phyloP scores from a whole-genome alignment of 64 coral and sea anemone genomes.

The Dendronephthya gigantea region DNA sequence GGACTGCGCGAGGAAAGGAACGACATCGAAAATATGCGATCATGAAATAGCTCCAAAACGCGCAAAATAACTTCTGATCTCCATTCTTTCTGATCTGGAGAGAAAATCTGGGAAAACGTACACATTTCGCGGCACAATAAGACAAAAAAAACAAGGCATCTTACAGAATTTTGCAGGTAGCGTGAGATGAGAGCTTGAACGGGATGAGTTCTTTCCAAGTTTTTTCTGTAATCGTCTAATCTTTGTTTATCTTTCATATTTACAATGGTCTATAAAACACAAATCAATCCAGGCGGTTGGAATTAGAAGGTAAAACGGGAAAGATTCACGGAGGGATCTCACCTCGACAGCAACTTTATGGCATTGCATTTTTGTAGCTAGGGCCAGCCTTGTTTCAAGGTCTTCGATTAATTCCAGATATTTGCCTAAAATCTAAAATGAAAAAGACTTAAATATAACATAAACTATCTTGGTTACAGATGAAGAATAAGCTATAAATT shows the following conservation, averaged over 20 bases:
- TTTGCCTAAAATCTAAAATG: background rate
- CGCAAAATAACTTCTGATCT: too few relatives aligned
- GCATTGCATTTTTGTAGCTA: background rate
- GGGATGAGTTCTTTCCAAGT: background rate
- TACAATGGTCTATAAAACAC: background rate
- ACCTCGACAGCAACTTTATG: slow-evolving; percentile 1
- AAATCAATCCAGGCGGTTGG: background rate
- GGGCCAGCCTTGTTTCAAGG: background rate
- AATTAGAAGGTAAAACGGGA: background rate
- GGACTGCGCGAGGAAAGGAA: too few relatives aligned
- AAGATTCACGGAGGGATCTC: background rate
- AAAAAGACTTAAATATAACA: background rate
- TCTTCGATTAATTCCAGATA: background rate
- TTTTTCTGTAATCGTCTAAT: background rate
- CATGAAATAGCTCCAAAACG: too few relatives aligned
- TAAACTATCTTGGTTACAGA: background rate
- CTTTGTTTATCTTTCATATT: slow-evolving; percentile 16
- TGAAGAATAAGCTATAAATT: too few relatives aligned
- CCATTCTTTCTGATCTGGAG: too few relatives aligned
- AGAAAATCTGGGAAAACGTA: too few relatives aligned
- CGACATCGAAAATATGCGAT: too few relatives aligned
- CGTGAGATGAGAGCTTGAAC: background rate
- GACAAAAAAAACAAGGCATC: background rate
- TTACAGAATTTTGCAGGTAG: slow-evolving; percentile 9
- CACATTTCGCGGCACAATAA: too few relatives aligned